These are phyloP conservation scores for Eugnorisma glareosa DNA, from an alignment of 2,888 invertebrate genomes.

Conservation along the genomic window DNA sequence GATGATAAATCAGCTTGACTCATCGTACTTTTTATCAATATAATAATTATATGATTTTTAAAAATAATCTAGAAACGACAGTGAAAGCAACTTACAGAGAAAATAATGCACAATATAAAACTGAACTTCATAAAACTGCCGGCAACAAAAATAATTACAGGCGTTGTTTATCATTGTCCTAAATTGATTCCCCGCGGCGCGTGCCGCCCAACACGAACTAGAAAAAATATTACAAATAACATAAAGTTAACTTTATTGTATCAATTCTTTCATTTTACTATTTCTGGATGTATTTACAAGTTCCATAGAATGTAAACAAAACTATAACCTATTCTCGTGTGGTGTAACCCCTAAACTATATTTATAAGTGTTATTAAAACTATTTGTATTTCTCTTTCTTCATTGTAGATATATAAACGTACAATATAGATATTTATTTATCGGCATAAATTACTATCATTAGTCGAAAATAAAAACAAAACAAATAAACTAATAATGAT, in stretches of 20 bases:
- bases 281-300: slow-evolving; percentile 88
- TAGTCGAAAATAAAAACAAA: slow-evolving; percentile 87
- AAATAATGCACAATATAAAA: slow-evolving; percentile 89
- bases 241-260: slow-evolving; percentile 88
- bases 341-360: slow-evolving; percentile 89
- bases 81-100: slow-evolving; percentile 89
- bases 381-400: slow-evolving; percentile 89
- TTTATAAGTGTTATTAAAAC: slow-evolving; percentile 88
- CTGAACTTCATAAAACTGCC: slow-evolving; percentile 82
- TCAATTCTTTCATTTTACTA: slow-evolving; percentile 87
- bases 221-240: slow-evolving; percentile 88
- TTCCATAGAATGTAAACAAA: slow-evolving; percentile 88
- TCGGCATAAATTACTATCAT: slow-evolving; percentile 90
- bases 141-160: slow-evolving; percentile 81
- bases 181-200: slow-evolving; percentile 66
- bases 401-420: slow-evolving; percentile 84
- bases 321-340: slow-evolving; percentile 87
- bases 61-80: slow-evolving; percentile 90
- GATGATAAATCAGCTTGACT: slow-evolving; percentile 85
- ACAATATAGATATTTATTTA: slow-evolving; percentile 86
- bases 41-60: slow-evolving; percentile 90
- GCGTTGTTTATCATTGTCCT: slow-evolving; percentile 77
- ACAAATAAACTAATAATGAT: slow-evolving; percentile 84
- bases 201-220: slow-evolving; percentile 77
- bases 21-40: slow-evolving; percentile 89